Percentiles rank a stretch among this genome's conserved stretches.
Conservation (phyloP, 2,797 vertebrate species). For the Squalus acanthias region DNA sequence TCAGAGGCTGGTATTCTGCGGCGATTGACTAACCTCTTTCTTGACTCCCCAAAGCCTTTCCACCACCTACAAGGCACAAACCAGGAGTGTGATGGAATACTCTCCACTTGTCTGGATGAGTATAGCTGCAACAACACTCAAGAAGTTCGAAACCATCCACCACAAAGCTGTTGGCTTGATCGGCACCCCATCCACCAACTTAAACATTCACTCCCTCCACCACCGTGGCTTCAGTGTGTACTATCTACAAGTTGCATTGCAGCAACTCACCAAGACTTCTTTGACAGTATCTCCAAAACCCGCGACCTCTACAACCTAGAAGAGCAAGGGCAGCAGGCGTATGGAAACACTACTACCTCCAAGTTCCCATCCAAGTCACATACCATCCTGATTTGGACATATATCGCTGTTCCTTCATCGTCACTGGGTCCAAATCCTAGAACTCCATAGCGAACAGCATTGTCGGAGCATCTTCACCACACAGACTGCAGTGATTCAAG, state of each 20-base stretch:
- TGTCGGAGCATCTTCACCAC: too few relatives aligned
- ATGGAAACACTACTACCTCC: neutral
- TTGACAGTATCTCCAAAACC: neutral
- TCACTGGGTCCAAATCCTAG: too few relatives aligned
- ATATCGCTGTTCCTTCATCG: too few relatives aligned
- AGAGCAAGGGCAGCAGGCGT: neutral
- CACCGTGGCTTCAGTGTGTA: neutral
- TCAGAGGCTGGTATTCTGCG: neutral
- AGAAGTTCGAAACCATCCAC: neutral
- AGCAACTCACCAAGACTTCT: neutral
- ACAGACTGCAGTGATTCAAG: too few relatives aligned
- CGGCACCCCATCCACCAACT: neutral
- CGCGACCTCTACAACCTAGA: neutral
- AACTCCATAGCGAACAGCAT: too few relatives aligned
- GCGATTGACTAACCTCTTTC: neutral
- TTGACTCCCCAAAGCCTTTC: neutral
- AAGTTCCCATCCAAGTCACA: too few relatives aligned
- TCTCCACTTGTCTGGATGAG: neutral
- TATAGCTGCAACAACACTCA: neutral
- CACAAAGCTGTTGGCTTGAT: neutral
- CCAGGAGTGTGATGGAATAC: neutral
- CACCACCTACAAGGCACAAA: neutral
- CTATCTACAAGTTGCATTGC: neutral
- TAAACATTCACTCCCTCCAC: neutral
- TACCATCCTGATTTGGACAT: too few relatives aligned